Evolutionary conservation across 1,140 invertebrate species (phyloP), one percentile per base, ranked within the genome.

Genomic region (Zaprionus taronus): DNA sequence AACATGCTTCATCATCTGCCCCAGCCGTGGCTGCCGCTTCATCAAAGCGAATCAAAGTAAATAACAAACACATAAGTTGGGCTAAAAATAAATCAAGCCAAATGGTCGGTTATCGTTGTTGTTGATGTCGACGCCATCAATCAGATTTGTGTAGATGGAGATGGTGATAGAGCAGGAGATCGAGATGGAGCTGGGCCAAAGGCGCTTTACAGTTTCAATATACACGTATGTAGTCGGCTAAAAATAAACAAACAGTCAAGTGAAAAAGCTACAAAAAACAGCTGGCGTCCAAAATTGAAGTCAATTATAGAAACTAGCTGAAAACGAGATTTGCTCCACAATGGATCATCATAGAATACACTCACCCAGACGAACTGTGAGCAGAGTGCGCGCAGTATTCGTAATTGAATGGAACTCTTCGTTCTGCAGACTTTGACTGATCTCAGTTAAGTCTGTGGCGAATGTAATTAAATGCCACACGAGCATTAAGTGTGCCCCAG

Each of bases 31-130:
- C 58, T 66, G 81, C 49, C 69, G 51, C 77, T 72, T 65, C 67
- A 90, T 87, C 84, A 87, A 87, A 80, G 65, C 71, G 38, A 79
- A 69, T 77, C 53, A 69, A 79, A 77, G 57, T 65, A 60, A 79
- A 90, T 58, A 79, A 68, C 49, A 74, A 73, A 70, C 71, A 86
- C 82, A 80, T 87, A 77, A 87, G 53, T 31, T 28, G 22, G 24
- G 73, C 81, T 81, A 83, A 90, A 90, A 90, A 90, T 90, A 90
- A 84, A 90, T 90, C 79, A 83, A 83, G n/a, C 56, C 69, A 86
- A 87, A 86, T 60, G 44, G 41, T 44, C 51, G 28, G 31, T 26
- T 65, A 26, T 55, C 38, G 26, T 44, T 57, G 38, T 67, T 66
- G 41, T 41, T 85, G 41, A 63, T 84, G 81, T 90, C 72, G 76